These are phyloP conservation scores for Hemitrygon akajei DNA, from an alignment of 2,797 vertebrate species.

Conservation along the genomic window DNA sequence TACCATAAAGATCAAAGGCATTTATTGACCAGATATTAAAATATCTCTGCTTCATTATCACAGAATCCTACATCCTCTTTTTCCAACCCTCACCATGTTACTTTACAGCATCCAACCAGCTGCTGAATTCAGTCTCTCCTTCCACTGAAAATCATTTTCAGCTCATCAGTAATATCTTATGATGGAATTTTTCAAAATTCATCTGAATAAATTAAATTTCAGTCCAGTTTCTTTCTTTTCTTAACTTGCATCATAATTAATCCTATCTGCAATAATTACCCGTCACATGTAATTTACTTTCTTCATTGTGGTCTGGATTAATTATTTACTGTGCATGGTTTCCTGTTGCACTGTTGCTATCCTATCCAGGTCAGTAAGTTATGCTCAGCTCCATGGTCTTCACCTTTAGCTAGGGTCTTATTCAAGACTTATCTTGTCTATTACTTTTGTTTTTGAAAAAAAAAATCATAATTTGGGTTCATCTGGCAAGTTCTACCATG, in stretches of 20 bases:
- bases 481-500: no score
- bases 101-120: not conserved
- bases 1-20: not conserved
- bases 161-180: not conserved
- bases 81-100: not conserved
- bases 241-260: not conserved
- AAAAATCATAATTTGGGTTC: no score
- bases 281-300: no score
- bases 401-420: not conserved
- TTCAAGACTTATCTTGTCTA: not conserved
- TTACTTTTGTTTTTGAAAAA: no score
- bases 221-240: no score
- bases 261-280: no score
- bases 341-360: not conserved
- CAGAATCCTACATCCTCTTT: not conserved
- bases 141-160: not conserved
- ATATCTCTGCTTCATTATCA: not conserved
- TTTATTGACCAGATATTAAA: no score
- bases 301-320: not conserved
- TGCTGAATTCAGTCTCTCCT: not conserved
- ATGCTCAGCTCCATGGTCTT: no score
- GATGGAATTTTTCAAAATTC: not conserved
- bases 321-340: no score
- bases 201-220: no score
- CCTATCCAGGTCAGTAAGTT: no score